Evolutionary conservation across 2,888 invertebrate genomes (phyloP).

Genomic region (Pachydiplax longipennis): DNA sequence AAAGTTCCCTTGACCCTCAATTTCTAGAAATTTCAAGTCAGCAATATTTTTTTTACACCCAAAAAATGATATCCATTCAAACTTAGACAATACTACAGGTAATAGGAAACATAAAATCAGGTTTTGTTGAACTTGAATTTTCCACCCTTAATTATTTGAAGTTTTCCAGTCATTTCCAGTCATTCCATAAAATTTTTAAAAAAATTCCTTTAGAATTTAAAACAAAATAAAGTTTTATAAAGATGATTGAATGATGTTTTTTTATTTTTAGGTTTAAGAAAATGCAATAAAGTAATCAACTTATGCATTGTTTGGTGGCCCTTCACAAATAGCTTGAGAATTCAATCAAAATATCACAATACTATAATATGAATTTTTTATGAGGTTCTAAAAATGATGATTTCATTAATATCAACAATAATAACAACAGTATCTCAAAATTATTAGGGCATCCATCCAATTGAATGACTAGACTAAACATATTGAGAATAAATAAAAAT

Average conservation of each 20-base stretch:
- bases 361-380: background rate
- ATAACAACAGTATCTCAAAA: background rate
- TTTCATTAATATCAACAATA: background rate
- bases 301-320: constrained; percentile 1
- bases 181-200: no score
- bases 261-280: constrained; percentile 5
- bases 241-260: background rate
- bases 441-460: background rate
- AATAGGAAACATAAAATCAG: no score
- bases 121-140: no score
- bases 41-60: no score
- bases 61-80: no score
- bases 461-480: constrained; percentile 9
- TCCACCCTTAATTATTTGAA: no score
- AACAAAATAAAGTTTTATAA: background rate
- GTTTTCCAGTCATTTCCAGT: no score
- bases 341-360: background rate
- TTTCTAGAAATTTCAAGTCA: no score
- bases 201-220: no score
- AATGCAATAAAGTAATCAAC: background rate
- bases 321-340: background rate
- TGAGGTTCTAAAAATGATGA: background rate
- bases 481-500: background rate
- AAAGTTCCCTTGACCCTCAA: no score
- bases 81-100: no score